phyloP scores from a whole-genome alignment of 2,797 vertebrate genomes.

The Sciurus carolinensis region DNA sequence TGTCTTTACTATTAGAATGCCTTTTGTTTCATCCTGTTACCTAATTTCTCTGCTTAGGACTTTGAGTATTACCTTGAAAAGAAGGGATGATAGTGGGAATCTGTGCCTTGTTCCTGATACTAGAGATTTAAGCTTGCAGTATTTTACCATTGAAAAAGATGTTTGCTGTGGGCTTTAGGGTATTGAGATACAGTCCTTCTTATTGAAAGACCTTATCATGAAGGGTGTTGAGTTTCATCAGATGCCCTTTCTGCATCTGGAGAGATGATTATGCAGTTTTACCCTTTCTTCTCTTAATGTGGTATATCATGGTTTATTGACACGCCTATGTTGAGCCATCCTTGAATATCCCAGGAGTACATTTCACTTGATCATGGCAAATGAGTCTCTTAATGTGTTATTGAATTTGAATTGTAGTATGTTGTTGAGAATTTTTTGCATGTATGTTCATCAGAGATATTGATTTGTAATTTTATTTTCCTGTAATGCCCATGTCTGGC shows the following conservation, averaged over 20 bases:
- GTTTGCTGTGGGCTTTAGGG: neutral
- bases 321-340: neutral
- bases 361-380: neutral
- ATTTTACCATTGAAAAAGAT: neutral
- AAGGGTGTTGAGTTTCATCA: neutral
- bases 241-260: neutral
- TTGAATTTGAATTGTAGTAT: neutral
- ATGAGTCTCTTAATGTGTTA: neutral
- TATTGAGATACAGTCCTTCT: neutral
- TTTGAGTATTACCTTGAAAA: neutral
- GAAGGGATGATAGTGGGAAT: neutral
- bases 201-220: neutral
- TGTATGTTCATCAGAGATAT: too few species aligned
- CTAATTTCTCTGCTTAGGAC: too few species aligned
- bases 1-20: neutral
- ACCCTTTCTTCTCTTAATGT: neutral
- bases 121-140: neutral
- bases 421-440: too few species aligned
- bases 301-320: neutral
- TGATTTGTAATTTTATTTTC: too few species aligned
- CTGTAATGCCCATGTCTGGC: too few species aligned
- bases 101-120: neutral
- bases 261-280: neutral
- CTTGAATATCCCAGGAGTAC: neutral
- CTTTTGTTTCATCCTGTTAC: neutral